These are phyloP conservation scores for Elachura formosa DNA, from an alignment of 2,113 vertebrate species.

Conservation along the genomic window DNA sequence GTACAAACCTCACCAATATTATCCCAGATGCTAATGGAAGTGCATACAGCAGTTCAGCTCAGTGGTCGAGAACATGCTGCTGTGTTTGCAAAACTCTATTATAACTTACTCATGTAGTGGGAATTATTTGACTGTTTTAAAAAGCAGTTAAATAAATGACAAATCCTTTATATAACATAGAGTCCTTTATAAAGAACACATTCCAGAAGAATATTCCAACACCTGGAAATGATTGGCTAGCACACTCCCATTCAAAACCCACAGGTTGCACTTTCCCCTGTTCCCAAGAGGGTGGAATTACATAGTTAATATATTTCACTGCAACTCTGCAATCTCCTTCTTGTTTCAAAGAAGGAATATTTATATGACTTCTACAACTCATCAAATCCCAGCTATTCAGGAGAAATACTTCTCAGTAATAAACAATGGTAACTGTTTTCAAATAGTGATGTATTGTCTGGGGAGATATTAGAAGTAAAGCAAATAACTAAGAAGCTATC, in stretches of 20 bases:
- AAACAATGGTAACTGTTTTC: not conserved
- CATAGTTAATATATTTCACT: not conserved
- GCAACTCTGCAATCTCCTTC: not conserved
- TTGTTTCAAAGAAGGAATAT: not conserved
- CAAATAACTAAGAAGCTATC: slow-evolving; percentile 18
- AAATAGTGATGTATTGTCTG: not conserved
- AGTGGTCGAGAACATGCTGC: not conserved
- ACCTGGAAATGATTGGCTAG: not conserved
- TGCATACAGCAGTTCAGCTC: not conserved
- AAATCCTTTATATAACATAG: not conserved
- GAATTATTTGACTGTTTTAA: not conserved
- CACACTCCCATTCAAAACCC: not conserved
- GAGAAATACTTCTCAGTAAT: not conserved
- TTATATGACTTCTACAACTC: not conserved
- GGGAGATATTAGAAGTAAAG: not conserved
- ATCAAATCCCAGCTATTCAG: not conserved
- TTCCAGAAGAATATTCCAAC: not conserved
- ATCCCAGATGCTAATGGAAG: not conserved
- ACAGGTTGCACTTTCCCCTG: not conserved
- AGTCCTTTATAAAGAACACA: not conserved
- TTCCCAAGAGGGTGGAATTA: not conserved
- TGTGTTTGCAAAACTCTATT: not conserved
- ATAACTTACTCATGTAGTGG: not conserved
- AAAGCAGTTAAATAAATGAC: not conserved
- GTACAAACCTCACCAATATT: not conserved